Evolutionary conservation across 2,888 invertebrate species (phyloP).

Genomic region (Trichacis sp.): DNA sequence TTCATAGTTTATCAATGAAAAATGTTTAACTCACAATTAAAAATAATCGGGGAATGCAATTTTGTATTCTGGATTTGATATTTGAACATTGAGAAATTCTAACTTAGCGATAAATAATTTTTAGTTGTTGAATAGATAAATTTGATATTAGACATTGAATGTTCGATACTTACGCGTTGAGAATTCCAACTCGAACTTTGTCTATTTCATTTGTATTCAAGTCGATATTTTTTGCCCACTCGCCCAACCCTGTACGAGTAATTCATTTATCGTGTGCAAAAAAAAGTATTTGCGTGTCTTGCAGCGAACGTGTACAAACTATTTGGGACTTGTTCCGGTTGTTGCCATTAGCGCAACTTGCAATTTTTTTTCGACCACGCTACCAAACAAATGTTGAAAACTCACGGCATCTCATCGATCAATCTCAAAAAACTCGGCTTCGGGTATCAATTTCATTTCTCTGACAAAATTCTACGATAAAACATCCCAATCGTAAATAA

Average conservation of each 20-base stretch:
- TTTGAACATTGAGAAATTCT: not conserved
- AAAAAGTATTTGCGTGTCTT: not conserved
- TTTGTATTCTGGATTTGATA: conserved; percentile 1
- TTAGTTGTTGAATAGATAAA: conserved; percentile 1
- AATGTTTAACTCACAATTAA: not conserved
- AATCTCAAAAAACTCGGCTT: not conserved
- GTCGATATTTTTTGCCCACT: not conserved
- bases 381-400: not conserved
- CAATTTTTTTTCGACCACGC: not conserved
- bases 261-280: not conserved
- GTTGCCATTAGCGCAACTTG: not conserved
- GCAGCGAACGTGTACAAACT: not conserved
- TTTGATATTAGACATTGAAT: not conserved
- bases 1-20: not conserved
- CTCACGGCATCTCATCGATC: not conserved
- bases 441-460: not conserved
- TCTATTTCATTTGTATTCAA: not conserved
- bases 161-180: conserved; percentile 4
- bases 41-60: not conserved
- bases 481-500: not conserved
- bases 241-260: not conserved
- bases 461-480: not conserved
- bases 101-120: not conserved
- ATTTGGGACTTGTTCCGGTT: not conserved
- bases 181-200: not conserved